Base-by-base conservation (phyloP, 2,888 invertebrate species). In the Quadroppia sp. region DNA sequence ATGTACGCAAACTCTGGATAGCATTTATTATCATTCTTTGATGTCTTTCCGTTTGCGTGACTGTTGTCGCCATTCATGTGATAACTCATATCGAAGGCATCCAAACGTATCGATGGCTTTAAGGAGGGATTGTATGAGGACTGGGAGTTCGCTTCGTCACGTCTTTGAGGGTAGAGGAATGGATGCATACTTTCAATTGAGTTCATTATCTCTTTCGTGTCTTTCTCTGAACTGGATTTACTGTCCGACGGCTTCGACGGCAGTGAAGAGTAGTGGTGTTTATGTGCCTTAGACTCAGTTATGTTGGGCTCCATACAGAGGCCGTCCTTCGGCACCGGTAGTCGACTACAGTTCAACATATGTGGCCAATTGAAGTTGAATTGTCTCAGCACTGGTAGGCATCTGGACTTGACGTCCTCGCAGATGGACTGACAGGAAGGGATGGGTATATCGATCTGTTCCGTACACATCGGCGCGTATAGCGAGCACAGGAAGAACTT, bases 401-500 rank as follows among this genome's bases (percentile, higher is more conserved):
- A 92, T 80, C 90, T 90, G 2, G 83, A 84, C 77, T 75, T 75
- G 28, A 82, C 82, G 79, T 89, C 87, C 80, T 91, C 88, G 83
- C 94, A 94, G 78, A 94, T 89, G 30, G 90, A 89, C 76, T 90
- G 87, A 83, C 94, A 94, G 13, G 92, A 90, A 75, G 90, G 90
- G 76, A 94, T 91, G 53, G 91, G 89, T 79, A 89, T 89, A 32
- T 89, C 88, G 77, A 91, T 90, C 82, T 92, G 89, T 80, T 90
- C 90, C 40, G 92, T 91, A 83, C 94, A 95, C 82, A 95, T 89
- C 48, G 94, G 94, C 13, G 91, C 90, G 83, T 91, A 91, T 72
- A 94, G 89, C 20, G 93, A 91, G 84, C 94, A 95, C 76, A 95
- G 87, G 81, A 94, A 89, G 83, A 94, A 90, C 78, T 90, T 87